A percentile compares a stretch with the other conserved stretches of the same genome.
Evolutionary conservation across 1,140 invertebrate genomes (phyloP).

Genomic region (Papilio polytes): DNA sequence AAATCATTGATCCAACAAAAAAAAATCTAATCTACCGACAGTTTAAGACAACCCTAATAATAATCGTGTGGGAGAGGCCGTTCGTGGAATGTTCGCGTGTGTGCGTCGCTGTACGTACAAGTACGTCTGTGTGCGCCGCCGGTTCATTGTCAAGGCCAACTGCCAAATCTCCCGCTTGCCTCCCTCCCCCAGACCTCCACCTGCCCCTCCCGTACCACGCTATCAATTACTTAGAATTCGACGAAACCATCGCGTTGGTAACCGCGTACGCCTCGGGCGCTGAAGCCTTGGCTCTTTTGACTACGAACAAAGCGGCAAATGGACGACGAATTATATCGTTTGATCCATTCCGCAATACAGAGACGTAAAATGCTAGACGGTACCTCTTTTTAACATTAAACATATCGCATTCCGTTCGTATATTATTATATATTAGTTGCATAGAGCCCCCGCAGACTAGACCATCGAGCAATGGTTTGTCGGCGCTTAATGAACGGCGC

Average conservation of each 20-base stretch:
- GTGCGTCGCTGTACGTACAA: slow-evolving; percentile 60
- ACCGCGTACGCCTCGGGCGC: slow-evolving; percentile 52
- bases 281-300: slow-evolving; percentile 44
- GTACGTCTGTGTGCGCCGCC: slow-evolving; percentile 68
- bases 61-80: slow-evolving; percentile 77
- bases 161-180: slow-evolving; percentile 77
- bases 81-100: slow-evolving; percentile 75
- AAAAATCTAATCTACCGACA: slow-evolving; percentile 43
- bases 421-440: slow-evolving; percentile 13
- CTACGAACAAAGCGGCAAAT: slow-evolving; percentile 32
- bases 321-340: slow-evolving; percentile 8
- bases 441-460: not conserved
- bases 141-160: slow-evolving; percentile 83
- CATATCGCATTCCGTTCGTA: slow-evolving; percentile 28
- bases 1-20: slow-evolving; percentile 39
- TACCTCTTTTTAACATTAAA: slow-evolving; percentile 14
- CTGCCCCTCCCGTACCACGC: slow-evolving; percentile 56
- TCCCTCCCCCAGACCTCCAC: slow-evolving; percentile 61
- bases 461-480: no score
- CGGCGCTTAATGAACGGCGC: no score
- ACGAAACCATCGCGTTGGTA: slow-evolving; percentile 60
- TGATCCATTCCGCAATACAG: not conserved
- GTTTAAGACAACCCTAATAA: slow-evolving; percentile 65
- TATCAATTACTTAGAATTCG: slow-evolving; percentile 70
- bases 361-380: slow-evolving; percentile 1